These are phyloP conservation scores for Synanthedon andrenaeformis DNA, from an alignment of 2,888 invertebrate genomes.

Conservation along the genomic window DNA sequence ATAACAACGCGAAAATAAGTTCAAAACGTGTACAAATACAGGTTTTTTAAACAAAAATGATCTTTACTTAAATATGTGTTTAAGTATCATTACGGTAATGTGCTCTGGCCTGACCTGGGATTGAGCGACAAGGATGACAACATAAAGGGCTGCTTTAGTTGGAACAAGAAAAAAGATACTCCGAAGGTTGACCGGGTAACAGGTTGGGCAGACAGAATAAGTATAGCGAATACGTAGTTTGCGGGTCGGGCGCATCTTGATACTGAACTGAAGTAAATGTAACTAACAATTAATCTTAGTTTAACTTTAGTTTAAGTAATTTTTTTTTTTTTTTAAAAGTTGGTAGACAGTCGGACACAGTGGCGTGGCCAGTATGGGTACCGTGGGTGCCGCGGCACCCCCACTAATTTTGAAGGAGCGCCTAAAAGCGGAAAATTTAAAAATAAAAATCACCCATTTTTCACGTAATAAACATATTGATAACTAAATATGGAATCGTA, in stretches of 20 bases:
- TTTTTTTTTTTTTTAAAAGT: no score
- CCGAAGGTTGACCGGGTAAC: conserved; percentile 64
- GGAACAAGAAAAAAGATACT: conserved; percentile 25
- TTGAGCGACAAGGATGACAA: conserved; percentile 29
- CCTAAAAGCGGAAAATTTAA: no score
- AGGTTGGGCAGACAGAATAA: conserved; percentile 64
- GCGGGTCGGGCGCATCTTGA: conserved; percentile 39
- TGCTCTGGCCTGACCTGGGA: conserved; percentile 56
- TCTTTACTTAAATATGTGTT: conserved; percentile 68
- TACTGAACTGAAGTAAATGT: conserved; percentile 18
- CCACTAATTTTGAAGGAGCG: no score
- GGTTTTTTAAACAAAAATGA: conserved; percentile 55
- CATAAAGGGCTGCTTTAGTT: conserved; percentile 14
- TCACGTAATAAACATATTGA: no score
- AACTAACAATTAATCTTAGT: background rate
- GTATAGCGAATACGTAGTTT: conserved; percentile 54
- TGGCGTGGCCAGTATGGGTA: no score
- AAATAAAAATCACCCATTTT: no score
- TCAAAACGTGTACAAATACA: conserved; percentile 5
- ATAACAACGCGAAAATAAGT: background rate
- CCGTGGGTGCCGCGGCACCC: no score
- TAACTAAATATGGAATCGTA: no score
- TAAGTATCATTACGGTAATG: conserved; percentile 68
- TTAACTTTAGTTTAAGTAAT: conserved; percentile 4
- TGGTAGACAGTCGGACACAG: no score